These are phyloP conservation scores for Xenopus petersii DNA, from an alignment of 2,797 vertebrate genomes.

Conservation along the genomic window DNA sequence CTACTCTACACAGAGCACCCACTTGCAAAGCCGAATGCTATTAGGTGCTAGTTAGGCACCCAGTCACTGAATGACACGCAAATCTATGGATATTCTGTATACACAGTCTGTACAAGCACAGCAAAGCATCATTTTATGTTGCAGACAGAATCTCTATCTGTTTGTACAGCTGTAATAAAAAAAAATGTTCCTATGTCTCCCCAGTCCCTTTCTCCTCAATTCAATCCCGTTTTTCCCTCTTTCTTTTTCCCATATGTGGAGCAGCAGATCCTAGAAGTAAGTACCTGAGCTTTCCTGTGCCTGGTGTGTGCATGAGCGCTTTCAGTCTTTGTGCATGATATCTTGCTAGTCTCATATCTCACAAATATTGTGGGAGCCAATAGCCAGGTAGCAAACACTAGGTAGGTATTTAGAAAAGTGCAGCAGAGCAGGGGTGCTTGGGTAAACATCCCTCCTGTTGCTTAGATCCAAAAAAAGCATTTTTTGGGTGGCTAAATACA, in stretches of 20 bases:
- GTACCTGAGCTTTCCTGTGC: constrained; percentile 58
- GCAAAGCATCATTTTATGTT: too few species aligned
- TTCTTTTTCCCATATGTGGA: constrained; percentile 68
- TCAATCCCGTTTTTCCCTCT: constrained; percentile 38
- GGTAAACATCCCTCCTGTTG: not conserved
- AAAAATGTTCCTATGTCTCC: constrained; percentile 28
- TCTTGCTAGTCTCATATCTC: not conserved
- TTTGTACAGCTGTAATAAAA: too few species aligned
- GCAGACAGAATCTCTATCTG: too few species aligned
- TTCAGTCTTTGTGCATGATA: constrained; percentile 26
- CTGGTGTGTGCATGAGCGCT: constrained; percentile 22
- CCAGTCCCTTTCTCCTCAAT: constrained; percentile 52
- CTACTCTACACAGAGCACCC: too few species aligned
- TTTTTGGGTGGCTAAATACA: not conserved
- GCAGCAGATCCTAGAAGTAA: constrained; percentile 99
- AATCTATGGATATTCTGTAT: too few species aligned
- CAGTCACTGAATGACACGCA: too few species aligned
- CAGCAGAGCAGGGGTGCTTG: too few species aligned
- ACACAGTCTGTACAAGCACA: too few species aligned
- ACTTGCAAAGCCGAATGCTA: too few species aligned
- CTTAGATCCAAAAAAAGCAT: not conserved
- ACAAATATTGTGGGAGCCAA: too few species aligned
- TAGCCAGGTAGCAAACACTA: too few species aligned
- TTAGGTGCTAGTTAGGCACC: too few species aligned
- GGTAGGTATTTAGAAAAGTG: not conserved